phyloP scores from a whole-genome alignment of 2,797 vertebrate genomes.

The Macropodus opercularis region DNA sequence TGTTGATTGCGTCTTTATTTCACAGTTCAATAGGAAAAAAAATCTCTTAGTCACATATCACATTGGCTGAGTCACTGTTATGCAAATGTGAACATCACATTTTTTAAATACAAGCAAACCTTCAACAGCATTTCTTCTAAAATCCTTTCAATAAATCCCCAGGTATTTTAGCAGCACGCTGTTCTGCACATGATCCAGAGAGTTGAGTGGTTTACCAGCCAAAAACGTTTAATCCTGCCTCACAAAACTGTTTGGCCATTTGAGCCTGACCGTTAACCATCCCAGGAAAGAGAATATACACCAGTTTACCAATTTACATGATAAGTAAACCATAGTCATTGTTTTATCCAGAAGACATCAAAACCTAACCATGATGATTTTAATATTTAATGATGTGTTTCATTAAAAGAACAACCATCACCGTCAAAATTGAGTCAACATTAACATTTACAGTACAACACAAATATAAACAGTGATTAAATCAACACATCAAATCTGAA shows the following conservation, averaged over 20 bases:
- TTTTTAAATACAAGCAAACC: neutral
- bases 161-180: neutral
- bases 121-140: neutral
- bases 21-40: no score
- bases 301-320: no score
- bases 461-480: no score
- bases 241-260: neutral
- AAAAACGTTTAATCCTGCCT: constrained; percentile 34
- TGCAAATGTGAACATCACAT: neutral
- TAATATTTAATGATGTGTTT: no score
- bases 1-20: no score
- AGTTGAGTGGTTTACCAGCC: neutral
- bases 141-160: neutral
- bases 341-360: no score
- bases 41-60: neutral
- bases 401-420: no score
- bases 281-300: neutral
- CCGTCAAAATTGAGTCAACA: no score
- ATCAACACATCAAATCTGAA: no score
- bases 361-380: no score
- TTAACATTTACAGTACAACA: no score
- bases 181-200: constrained; percentile 15
- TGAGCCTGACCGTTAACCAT: neutral
- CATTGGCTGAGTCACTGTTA: neutral
- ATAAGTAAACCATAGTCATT: no score